A percentile compares a stretch with the other conserved stretches of the same genome.
Conservation (phyloP, 1,140 invertebrate genomes). For the Zophobas atratus region DNA sequence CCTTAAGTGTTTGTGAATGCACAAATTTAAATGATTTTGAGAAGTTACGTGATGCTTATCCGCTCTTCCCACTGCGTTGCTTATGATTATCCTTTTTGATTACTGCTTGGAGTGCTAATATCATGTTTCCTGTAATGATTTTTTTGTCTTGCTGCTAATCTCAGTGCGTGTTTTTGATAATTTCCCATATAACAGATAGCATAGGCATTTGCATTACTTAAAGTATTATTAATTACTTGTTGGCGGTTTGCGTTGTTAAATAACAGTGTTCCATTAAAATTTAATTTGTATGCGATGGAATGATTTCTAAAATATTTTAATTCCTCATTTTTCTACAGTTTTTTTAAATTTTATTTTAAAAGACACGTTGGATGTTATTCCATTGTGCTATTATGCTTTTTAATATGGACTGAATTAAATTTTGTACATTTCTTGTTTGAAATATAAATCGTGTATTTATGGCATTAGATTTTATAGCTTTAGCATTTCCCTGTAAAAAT, state of each 20-base stretch:
- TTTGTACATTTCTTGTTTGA: too few species aligned
- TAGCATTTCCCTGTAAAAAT: not conserved
- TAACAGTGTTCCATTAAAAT: not conserved
- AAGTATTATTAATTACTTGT: not conserved
- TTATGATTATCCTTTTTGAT: constrained; percentile 55
- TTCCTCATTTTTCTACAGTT: too few species aligned
- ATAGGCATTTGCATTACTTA: not conserved
- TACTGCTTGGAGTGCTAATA: constrained; percentile 69
- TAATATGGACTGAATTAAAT: too few species aligned
- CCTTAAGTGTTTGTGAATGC: not conserved
- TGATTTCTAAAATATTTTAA: too few species aligned
- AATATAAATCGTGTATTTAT: too few species aligned
- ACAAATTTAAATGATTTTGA: not conserved
- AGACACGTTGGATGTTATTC: too few species aligned
- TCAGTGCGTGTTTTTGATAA: constrained; percentile 44
- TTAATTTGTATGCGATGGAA: too few species aligned
- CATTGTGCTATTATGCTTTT: too few species aligned
- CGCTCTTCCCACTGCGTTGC: constrained; percentile 48
- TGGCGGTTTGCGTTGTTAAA: constrained; percentile 21
- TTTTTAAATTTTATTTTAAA: too few species aligned
- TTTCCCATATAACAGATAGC: constrained; percentile 47
- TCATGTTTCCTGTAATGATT: constrained; percentile 55
- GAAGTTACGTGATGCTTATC: constrained; percentile 11
- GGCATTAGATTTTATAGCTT: not conserved
- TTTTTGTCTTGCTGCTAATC: constrained; percentile 55